phyloP scores from a whole-genome alignment of 2,888 invertebrate genomes.

The Gisinianus flammeolus region DNA sequence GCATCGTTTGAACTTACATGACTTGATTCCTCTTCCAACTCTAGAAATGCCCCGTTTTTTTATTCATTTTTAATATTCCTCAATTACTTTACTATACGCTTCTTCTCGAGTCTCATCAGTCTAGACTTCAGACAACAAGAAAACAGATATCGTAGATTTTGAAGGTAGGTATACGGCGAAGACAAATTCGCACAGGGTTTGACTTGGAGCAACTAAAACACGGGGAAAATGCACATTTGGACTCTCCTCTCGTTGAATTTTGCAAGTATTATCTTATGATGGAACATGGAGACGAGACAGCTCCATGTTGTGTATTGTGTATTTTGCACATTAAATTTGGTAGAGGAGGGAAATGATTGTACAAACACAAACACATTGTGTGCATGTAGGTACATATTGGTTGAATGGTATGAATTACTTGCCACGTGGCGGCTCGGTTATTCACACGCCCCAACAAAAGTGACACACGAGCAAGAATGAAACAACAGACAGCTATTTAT shows the following conservation, averaged over 20 bases:
- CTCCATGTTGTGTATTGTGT: neutral
- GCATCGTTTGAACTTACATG: neutral
- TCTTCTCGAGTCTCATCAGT: too few species aligned
- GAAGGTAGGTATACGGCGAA: too few species aligned
- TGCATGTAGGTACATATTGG: too few species aligned
- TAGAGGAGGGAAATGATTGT: neutral
- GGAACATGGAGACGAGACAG: too few species aligned
- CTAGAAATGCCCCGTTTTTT: neutral
- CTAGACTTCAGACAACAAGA: too few species aligned
- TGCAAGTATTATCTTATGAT: too few species aligned
- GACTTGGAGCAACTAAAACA: neutral
- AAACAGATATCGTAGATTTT: too few species aligned
- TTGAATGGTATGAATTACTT: neutral
- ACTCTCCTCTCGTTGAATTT: too few species aligned
- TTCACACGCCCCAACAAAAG: constrained; percentile 17
- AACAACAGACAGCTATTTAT: constrained; percentile 24
- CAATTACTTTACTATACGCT: too few species aligned
- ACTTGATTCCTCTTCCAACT: neutral
- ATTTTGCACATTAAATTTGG: neutral
- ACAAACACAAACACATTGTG: neutral
- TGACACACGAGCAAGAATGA: neutral
- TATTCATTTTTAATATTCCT: too few species aligned
- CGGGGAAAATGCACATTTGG: too few species aligned
- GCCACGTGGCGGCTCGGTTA: constrained; percentile 1
- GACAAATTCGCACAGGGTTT: neutral